These are phyloP conservation scores for Drosophila tripunctata DNA, from an alignment of 2,888 invertebrate genomes.

Conservation along the genomic window DNA sequence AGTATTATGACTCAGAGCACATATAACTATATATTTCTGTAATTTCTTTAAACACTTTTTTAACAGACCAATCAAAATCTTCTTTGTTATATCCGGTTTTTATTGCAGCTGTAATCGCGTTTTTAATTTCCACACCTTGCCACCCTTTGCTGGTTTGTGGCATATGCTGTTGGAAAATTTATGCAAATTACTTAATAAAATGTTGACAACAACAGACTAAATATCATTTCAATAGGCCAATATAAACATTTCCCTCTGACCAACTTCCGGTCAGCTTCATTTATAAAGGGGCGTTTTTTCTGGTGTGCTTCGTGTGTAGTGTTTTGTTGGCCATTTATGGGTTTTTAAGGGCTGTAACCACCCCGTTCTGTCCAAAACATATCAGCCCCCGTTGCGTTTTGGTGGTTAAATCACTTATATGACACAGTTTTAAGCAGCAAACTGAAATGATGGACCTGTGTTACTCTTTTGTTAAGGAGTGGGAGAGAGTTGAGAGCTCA, in stretches of 20 bases:
- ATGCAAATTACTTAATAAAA: conserved; percentile 79
- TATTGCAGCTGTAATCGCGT: conserved; percentile 35
- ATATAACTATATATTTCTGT: too few relatives aligned
- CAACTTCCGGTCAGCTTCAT: conserved; percentile 27
- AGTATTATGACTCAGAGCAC: background rate
- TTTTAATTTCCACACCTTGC: conserved; percentile 42
- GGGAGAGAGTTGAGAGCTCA: too few relatives aligned
- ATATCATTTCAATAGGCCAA: conserved; percentile 75
- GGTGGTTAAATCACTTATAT: conserved; percentile 60
- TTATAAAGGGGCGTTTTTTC: conserved; percentile 58
- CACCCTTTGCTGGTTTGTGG: conserved; percentile 8
- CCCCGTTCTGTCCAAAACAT: conserved; percentile 2
- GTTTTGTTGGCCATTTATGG: conserved; percentile 66
- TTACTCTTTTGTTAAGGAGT: too few relatives aligned
- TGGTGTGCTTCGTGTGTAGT: too few relatives aligned
- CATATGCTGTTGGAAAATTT: conserved; percentile 58
- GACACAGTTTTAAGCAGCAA: conserved; percentile 54
- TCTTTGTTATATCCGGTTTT: background rate
- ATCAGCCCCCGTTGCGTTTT: conserved; percentile 27
- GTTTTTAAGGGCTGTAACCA: conserved; percentile 50
- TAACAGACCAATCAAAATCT: conserved; percentile 1
- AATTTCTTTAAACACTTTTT: background rate
- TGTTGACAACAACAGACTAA: conserved; percentile 69
- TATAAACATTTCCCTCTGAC: conserved; percentile 34
- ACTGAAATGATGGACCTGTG: conserved; percentile 66